Conservation (phyloP, 2,797 vertebrate genomes). For the Leptoclinus maculatus region DNA sequence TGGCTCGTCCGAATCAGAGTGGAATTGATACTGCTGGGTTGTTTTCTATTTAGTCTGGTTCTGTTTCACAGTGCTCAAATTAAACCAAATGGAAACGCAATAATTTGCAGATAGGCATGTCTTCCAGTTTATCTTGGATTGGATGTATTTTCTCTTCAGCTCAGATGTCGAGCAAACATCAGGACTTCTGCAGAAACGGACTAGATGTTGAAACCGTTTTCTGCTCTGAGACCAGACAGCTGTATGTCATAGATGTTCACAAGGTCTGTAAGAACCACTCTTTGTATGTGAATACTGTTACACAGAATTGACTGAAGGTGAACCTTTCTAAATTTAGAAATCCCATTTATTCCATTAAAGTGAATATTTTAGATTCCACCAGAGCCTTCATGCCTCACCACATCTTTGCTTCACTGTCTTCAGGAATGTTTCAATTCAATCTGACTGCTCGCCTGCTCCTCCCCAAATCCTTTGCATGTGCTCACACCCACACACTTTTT, state of each 20-base stretch:
- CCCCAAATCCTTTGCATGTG: conserved; percentile 62
- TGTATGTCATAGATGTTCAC: conserved; percentile 3
- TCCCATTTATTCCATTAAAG: neutral
- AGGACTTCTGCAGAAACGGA: neutral
- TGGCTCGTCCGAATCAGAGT: neutral
- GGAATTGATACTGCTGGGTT: neutral
- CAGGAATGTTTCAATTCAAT: conserved; percentile 56
- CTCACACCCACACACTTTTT: conserved; percentile 65
- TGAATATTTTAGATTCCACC: conserved; percentile 8
- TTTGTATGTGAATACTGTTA: neutral
- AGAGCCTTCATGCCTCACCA: neutral
- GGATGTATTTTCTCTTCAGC: neutral
- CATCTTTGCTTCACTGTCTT: conserved; percentile 13
- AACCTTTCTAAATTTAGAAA: conserved; percentile 23
- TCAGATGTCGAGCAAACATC: no score
- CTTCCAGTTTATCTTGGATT: neutral
- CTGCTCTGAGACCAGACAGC: conserved; percentile 15
- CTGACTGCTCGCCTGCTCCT: conserved; percentile 43
- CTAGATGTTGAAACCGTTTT: conserved; percentile 2
- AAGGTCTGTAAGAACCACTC: neutral
- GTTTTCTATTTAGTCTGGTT: neutral
- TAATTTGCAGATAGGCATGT: no score
- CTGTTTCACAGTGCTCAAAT: neutral
- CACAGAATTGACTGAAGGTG: neutral
- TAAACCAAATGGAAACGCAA: neutral